Evolutionary conservation across 2,797 vertebrate genomes (phyloP).

Genomic region (Molossus molossus): DNA sequence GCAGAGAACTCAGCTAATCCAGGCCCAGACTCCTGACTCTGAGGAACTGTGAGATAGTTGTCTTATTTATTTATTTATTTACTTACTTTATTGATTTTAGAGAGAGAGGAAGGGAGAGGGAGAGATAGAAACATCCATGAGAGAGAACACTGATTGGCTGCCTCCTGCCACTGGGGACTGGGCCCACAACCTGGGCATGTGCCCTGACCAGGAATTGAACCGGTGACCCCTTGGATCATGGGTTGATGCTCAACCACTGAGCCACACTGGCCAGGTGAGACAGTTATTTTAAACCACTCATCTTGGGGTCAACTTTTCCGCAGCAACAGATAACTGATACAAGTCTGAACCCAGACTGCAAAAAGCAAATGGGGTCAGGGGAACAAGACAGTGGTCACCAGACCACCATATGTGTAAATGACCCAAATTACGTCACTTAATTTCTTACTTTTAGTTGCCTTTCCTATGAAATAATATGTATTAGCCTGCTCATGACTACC

Average conservation of each 20-base stretch:
- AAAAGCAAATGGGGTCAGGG: not conserved
- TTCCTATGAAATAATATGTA: constrained; percentile 38
- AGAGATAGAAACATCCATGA: too few species aligned
- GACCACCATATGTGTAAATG: not conserved
- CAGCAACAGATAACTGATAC: not conserved
- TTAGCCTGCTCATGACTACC: not conserved
- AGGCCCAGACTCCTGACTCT: not conserved
- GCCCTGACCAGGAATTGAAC: too few species aligned
- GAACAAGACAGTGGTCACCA: not conserved
- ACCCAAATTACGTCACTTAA: not conserved
- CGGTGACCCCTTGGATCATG: too few species aligned
- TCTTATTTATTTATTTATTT: not conserved
- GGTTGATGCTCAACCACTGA: too few species aligned
- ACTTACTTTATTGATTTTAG: too few species aligned
- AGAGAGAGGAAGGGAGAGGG: too few species aligned
- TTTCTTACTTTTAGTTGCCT: constrained; percentile 54
- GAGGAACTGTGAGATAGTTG: not conserved
- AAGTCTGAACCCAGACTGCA: not conserved
- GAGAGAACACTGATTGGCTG: too few species aligned
- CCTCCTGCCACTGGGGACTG: too few species aligned
- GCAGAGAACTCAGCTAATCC: not conserved
- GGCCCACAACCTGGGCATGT: too few species aligned
- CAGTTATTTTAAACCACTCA: not conserved
- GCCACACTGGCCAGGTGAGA: not conserved
- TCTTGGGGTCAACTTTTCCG: not conserved